Conservation (phyloP, 2,113 vertebrate species). For the Holacanthus passer region DNA sequence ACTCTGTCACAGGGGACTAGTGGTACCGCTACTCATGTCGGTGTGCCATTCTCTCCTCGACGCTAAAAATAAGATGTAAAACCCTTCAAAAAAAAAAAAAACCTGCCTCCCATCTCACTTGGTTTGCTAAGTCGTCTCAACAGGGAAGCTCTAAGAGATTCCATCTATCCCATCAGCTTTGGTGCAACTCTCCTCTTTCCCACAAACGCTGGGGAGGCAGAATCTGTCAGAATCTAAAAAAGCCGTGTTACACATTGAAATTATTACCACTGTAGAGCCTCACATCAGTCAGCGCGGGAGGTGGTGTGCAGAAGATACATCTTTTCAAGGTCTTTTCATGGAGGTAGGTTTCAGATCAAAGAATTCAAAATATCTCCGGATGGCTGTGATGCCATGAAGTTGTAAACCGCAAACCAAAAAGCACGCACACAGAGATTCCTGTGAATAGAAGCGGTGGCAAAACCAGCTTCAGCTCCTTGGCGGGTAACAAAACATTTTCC, state of each 20-base stretch:
- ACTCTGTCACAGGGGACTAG: slow-evolving; percentile 67
- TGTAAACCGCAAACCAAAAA: slow-evolving; percentile 40
- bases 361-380: slow-evolving; percentile 34
- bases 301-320: slow-evolving; percentile 35
- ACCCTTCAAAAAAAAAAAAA: slow-evolving; percentile 42
- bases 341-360: slow-evolving; percentile 57
- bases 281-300: slow-evolving; percentile 45
- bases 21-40: slow-evolving; percentile 60
- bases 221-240: slow-evolving; percentile 54
- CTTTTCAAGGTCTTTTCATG: slow-evolving; percentile 47
- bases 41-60: slow-evolving; percentile 27
- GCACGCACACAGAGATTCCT: not conserved
- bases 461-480: not conserved
- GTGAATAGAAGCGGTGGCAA: not conserved
- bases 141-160: slow-evolving; percentile 51
- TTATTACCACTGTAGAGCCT: slow-evolving; percentile 38
- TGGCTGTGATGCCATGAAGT: slow-evolving; percentile 41
- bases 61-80: slow-evolving; percentile 80
- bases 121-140: slow-evolving; percentile 65
- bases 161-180: slow-evolving; percentile 55
- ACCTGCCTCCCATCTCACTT: slow-evolving; percentile 51
- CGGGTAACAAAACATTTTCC: slow-evolving; percentile 34
- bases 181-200: slow-evolving; percentile 46
- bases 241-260: slow-evolving; percentile 47
- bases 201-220: slow-evolving; percentile 43